phyloP scores from a whole-genome alignment of 2,797 vertebrate species.

The Valencia hispanica region DNA sequence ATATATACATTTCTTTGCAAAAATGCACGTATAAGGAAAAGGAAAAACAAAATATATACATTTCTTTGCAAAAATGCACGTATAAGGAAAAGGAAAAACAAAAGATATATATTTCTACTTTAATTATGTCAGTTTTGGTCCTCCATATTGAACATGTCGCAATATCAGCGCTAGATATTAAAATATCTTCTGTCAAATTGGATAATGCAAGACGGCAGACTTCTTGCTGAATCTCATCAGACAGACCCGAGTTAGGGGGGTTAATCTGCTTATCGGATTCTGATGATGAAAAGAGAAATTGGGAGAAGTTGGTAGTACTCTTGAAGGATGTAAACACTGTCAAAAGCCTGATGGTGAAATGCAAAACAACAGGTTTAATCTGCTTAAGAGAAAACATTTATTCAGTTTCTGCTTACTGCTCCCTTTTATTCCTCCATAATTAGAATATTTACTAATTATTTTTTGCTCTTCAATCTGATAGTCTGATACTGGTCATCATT shows the following conservation, averaged over 20 bases:
- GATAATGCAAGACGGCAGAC: background rate
- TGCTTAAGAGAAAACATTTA: background rate
- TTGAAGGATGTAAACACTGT: background rate
- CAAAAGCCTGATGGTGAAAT: background rate
- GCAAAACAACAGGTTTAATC: background rate
- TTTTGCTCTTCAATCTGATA: background rate
- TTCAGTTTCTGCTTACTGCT: background rate
- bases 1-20: no score
- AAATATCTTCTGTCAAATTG: background rate
- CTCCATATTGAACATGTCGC: background rate
- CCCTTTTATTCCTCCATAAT: background rate
- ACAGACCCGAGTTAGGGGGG: background rate
- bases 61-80: no score
- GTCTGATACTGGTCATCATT: background rate
- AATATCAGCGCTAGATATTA: background rate
- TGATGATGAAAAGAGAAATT: background rate
- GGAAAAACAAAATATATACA: no score
- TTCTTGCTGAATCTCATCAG: background rate
- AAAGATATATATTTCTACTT: no score
- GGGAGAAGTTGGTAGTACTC: background rate
- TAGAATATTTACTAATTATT: background rate
- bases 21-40: no score
- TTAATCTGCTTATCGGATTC: background rate
- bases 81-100: no score
- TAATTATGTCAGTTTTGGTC: no score